Evolutionary conservation across 1,140 invertebrate genomes (phyloP).

Genomic region (Lepidurus apus): DNA sequence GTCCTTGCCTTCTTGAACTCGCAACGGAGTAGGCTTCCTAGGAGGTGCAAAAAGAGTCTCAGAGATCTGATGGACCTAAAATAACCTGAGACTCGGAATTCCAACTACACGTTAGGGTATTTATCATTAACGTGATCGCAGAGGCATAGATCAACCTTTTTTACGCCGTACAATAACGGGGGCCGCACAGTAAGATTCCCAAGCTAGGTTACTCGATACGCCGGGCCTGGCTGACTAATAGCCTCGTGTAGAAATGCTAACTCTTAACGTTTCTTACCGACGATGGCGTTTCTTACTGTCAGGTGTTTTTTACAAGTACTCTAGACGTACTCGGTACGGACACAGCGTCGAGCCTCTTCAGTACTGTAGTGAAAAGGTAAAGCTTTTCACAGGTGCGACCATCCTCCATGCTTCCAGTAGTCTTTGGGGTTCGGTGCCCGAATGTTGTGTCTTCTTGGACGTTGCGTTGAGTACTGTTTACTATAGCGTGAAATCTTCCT

Average conservation of each 20-base stretch:
- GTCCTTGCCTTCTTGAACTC: too few relatives aligned
- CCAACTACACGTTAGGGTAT: not conserved
- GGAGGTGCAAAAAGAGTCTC: too few relatives aligned
- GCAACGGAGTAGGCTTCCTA: too few relatives aligned
- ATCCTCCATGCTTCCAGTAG: not conserved
- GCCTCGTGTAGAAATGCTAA: not conserved
- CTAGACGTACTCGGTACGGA: not conserved
- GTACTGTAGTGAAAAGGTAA: not conserved
- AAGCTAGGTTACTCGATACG: constrained; percentile 21
- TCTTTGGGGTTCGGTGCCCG: not conserved
- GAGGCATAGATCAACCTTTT: not conserved
- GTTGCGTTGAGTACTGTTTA: too few relatives aligned
- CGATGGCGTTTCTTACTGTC: not conserved
- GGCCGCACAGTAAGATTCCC: not conserved
- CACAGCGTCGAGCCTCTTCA: too few relatives aligned
- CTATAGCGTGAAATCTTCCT: too few relatives aligned
- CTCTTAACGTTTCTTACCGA: not conserved
- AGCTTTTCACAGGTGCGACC: not conserved
- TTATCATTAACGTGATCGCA: not conserved
- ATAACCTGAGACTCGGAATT: too few relatives aligned
- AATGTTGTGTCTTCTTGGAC: not conserved
- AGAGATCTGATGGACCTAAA: too few relatives aligned
- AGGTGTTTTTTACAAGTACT: not conserved
- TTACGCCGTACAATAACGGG: not conserved
- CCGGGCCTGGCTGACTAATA: not conserved